Evolutionary conservation across 2,888 invertebrate species (phyloP), one percentile per base, ranked within the genome.

Genomic region (Ormyrus nitidulus): DNA sequence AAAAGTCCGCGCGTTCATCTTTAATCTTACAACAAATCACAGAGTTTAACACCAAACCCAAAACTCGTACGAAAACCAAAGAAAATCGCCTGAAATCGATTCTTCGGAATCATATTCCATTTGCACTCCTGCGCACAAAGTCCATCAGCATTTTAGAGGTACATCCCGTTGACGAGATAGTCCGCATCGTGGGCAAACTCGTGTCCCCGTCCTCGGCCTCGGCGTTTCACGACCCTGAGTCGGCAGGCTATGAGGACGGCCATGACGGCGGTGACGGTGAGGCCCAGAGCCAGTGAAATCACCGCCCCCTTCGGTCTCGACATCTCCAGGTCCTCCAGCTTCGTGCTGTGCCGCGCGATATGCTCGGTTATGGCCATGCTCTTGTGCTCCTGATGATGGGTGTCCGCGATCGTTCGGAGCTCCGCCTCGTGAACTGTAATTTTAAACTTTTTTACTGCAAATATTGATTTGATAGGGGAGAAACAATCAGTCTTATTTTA

Each of bases 161-260:
- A 99, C 98, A 99, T 98, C 88, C 98, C 98, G 92, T 99, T 98
- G 86, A 99, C 98, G 86, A 99, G 93, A 91, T 98, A 98, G 92
- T 98, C 98, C 0, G 98, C 97, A 91, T 98, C 98, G 90, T 98
- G 97, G 53, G 97, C 95, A 88, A 96, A 95, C 19, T 95, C 94
- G 90, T 96, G 95, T 80, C 96, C 95, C 72, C 95, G 94, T 85
- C 96, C 95, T 68, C 95, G 95, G 83, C 95, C 92, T 77, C 96
- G 92, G 84, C 96, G 93, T 76, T 93, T 91, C 19, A 97, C 95
- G 79, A 95, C 95, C 84, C 96, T 93, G 89, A 97, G 92, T 73
- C 98, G 93, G 89, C 97, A 98, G 48, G 94, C 96, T 84, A 96
- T 94, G 86, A 98, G 92, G 79, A 95, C 93, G 68, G 95, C 94